These are phyloP conservation scores for Eulemur macaco DNA, from an alignment of 2,113 vertebrate genomes.

Conservation along the genomic window DNA sequence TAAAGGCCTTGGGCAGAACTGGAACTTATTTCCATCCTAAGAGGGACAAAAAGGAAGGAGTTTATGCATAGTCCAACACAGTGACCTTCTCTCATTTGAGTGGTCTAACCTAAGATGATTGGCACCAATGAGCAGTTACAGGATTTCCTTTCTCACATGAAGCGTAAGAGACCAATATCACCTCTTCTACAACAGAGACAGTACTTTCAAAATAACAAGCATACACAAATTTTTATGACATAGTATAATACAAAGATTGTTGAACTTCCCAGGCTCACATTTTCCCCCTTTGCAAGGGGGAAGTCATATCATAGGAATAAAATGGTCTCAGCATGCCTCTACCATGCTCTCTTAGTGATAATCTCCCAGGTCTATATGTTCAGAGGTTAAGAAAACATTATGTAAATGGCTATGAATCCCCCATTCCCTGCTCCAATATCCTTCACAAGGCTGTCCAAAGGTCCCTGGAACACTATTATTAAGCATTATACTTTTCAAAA, in stretches of 20 bases:
- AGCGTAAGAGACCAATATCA: background rate
- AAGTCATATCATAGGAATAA: background rate
- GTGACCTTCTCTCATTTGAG: background rate
- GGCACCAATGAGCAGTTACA: background rate
- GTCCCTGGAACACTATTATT: background rate
- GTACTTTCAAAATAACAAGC: background rate
- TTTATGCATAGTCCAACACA: background rate
- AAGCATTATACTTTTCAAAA: background rate
- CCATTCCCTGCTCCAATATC: background rate
- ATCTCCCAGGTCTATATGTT: background rate
- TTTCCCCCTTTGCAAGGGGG: background rate
- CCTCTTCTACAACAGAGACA: background rate
- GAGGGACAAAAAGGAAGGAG: background rate
- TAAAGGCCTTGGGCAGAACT: background rate
- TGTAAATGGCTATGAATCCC: background rate
- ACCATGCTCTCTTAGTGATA: background rate
- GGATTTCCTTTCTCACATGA: background rate
- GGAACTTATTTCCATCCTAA: background rate
- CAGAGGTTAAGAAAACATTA: background rate
- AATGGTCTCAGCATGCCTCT: background rate
- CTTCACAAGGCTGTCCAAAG: background rate
- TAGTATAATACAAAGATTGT: background rate
- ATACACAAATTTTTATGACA: background rate
- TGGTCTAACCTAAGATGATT: background rate
- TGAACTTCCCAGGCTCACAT: background rate